Evolutionary conservation across 2,113 vertebrate species (phyloP).

Genomic region (Anoura caudifer): DNA sequence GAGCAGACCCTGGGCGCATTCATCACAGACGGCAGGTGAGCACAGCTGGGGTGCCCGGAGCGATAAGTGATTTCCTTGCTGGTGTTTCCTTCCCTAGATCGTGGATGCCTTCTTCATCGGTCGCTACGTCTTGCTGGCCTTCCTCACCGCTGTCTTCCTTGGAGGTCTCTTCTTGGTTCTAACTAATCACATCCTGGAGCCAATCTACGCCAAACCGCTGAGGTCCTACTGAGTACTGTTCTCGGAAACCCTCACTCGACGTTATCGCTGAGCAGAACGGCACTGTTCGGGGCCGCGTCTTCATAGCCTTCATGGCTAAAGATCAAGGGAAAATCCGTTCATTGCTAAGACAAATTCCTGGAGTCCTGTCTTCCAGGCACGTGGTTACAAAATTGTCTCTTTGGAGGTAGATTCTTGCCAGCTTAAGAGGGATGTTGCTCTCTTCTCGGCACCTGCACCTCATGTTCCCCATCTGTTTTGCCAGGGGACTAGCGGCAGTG

Average conservation of each 20-base stretch:
- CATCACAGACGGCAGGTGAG: background rate
- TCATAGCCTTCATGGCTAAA: background rate
- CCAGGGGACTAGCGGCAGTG: background rate
- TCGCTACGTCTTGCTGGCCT: slow-evolving; percentile 88
- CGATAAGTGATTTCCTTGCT: background rate
- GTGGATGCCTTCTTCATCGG: slow-evolving; percentile 91
- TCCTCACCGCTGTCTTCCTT: slow-evolving; percentile 80
- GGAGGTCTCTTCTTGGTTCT: slow-evolving; percentile 88
- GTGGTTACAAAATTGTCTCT: background rate
- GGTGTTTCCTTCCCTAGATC: slow-evolving; percentile 78
- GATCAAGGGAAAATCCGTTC: background rate
- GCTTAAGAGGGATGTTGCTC: background rate
- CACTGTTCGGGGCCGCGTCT: background rate
- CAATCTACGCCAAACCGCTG: slow-evolving; percentile 88
- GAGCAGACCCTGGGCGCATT: background rate
- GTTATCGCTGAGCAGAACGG: background rate
- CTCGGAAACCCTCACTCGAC: background rate
- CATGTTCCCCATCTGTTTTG: background rate
- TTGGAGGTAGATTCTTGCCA: background rate
- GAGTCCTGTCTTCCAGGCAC: background rate
- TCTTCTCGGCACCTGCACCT: background rate
- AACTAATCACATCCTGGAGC: slow-evolving; percentile 88
- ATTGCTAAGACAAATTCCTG: background rate
- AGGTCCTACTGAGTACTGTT: slow-evolving; percentile 29
- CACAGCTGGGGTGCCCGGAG: background rate